Percentiles rank a stretch among this genome's conserved stretches.
Conservation (phyloP, 2,888 invertebrate species). For the Hirtodrosophila duncani region DNA sequence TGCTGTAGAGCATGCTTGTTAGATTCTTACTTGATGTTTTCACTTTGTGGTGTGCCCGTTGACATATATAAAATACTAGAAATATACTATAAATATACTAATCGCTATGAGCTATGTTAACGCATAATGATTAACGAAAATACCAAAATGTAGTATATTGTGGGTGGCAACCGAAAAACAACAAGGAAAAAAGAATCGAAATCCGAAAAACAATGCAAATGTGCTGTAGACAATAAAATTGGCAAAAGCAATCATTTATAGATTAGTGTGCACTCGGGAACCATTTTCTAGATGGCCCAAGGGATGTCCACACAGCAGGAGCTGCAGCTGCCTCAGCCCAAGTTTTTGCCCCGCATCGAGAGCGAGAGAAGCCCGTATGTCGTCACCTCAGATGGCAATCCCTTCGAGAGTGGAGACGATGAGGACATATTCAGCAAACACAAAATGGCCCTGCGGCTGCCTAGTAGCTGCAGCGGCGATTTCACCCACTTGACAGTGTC, state of each 20-base stretch:
- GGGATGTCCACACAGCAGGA: conserved; percentile 45
- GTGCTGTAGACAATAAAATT: neutral
- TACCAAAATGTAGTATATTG: too few species aligned
- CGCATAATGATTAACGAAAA: too few species aligned
- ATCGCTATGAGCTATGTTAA: too few species aligned
- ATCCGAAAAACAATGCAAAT: too few species aligned
- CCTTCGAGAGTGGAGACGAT: conserved; percentile 77
- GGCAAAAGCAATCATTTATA: neutral
- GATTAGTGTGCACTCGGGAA: too few species aligned
- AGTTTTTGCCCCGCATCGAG: conserved; percentile 56
- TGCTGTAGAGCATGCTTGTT: too few species aligned
- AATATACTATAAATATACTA: too few species aligned
- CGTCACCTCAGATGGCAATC: conserved; percentile 38
- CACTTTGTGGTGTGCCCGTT: conserved; percentile 1
- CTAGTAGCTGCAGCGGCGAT: conserved; percentile 80
- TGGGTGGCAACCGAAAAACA: too few species aligned
- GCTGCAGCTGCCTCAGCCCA: too few species aligned
- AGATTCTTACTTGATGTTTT: neutral
- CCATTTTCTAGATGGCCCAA: too few species aligned
- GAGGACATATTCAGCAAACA: conserved; percentile 92
- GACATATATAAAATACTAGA: neutral
- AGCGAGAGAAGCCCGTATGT: conserved; percentile 20
- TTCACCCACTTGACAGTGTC: conserved; percentile 89
- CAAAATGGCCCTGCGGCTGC: conserved; percentile 88
- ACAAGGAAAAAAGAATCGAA: too few species aligned